Base-by-base conservation (phyloP, 37 sponge, comb jelly and placozoan species). In the Agelas oroides region DNA sequence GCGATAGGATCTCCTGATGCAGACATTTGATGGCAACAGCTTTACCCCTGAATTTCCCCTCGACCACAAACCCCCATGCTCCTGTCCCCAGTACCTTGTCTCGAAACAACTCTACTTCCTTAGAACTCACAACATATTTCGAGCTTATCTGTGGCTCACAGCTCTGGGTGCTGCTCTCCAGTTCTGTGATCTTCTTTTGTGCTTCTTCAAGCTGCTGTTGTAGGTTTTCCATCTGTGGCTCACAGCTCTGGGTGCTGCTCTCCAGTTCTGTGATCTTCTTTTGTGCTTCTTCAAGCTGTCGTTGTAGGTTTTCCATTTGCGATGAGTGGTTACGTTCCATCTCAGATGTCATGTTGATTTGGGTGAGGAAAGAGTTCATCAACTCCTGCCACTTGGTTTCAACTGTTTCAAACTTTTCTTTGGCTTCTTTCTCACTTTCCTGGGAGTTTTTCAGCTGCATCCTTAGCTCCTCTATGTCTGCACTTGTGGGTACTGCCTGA, bases 11-110 rank as follows among this genome's bases (percentile, higher is more conserved):
- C 19, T 70, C 77, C 31, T 79, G 33, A 37, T 86, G 84, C 0
- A 90, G 53, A 18, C 67, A 65, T 67, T 89, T 94, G 32, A 89
- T 89, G 19, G 89, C 89, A n/a, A 93, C 89, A 12, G 76, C 40
- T 34, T 80, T 71, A 13, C 89, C 93, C 25, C 86, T 27, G 24
- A 77, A 70, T 11, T 19, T 67, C 24, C 86, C 76, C 57, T 67
- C 23, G 52, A 75, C n/a, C 18, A 53, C 33, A 25, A n/a, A 5
- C 1, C 77, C 70, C 76, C 77, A 81, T 19, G 59, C 62, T 23
- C 82, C 82, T 46, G 20, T 36, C 21, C 72, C 72, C 20, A 68
- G 32, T 11, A 34, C 35, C 69, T 68, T 31, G 32, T 28, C 35
- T 25, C 28, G 32, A 12, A 31, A 19, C 13, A 62, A 21, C 17